These are phyloP conservation scores for Phaenicophaeus curvirostris DNA, from an alignment of 2,797 vertebrate genomes.

Conservation along the genomic window DNA sequence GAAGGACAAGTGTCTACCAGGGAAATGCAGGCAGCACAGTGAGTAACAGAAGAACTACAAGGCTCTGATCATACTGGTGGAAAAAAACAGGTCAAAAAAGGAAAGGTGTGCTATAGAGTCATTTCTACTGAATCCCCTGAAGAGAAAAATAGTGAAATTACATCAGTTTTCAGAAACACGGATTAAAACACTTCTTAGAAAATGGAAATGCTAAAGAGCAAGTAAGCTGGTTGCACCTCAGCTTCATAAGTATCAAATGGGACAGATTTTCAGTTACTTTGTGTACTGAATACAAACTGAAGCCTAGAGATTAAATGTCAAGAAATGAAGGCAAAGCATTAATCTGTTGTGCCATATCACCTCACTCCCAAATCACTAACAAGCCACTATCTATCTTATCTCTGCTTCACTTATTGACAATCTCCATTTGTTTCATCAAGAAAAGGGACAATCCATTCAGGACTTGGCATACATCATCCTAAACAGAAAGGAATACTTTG, in stretches of 20 bases:
- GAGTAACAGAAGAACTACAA: background rate
- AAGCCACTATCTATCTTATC: constrained; percentile 50
- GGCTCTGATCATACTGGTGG: rapidly evolving
- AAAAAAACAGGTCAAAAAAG: background rate
- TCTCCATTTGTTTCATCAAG: constrained; percentile 33
- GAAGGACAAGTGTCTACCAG: background rate
- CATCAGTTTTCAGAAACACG: background rate
- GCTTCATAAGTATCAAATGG: background rate
- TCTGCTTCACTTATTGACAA: constrained; percentile 39
- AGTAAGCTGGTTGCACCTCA: background rate
- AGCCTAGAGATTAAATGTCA: constrained; percentile 62
- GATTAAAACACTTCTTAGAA: background rate
- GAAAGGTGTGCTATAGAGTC: background rate
- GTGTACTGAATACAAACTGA: constrained; percentile 46
- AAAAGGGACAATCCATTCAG: constrained; percentile 17
- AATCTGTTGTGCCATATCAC: constrained; percentile 45
- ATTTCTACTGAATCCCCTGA: background rate
- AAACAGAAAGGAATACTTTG: background rate
- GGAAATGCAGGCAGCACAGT: background rate
- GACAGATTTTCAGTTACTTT: background rate
- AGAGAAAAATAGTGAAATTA: background rate
- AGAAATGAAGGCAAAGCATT: constrained; percentile 54
- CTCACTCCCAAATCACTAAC: constrained; percentile 41
- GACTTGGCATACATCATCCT: background rate
- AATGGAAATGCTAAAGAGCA: background rate